Conservation (phyloP, 2,113 vertebrate species). For the Lepus timidus region DNA sequence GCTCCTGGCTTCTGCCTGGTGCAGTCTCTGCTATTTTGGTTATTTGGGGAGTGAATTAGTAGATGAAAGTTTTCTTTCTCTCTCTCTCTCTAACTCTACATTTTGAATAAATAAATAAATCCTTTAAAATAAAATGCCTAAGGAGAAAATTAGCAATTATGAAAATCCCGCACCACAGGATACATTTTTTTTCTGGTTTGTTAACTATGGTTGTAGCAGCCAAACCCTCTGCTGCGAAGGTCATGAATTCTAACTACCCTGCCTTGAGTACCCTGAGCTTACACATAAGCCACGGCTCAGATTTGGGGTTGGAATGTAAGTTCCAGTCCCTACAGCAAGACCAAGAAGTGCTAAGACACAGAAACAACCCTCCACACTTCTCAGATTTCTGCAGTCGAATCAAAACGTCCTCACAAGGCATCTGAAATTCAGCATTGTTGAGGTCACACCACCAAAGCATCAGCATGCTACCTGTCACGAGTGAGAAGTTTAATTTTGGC, state of each 20-base stretch:
- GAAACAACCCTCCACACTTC: background rate
- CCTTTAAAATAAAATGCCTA: background rate
- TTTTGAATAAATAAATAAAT: no score
- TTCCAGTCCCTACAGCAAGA: background rate
- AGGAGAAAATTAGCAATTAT: background rate
- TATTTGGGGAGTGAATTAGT: no score
- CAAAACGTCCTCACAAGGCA: background rate
- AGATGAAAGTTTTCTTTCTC: no score
- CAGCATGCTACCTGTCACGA: background rate
- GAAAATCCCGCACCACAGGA: background rate
- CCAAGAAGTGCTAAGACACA: background rate
- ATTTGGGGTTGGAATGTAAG: background rate
- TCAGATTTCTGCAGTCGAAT: background rate
- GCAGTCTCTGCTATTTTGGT: no score
- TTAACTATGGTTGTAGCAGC: background rate
- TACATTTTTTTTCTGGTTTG: background rate
- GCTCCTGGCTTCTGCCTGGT: no score
- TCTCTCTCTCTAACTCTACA: no score
- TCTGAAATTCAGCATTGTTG: background rate
- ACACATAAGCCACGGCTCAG: rapidly evolving
- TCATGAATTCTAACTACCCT: background rate
- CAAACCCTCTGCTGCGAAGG: background rate
- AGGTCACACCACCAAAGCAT: background rate
- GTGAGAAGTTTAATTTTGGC: background rate
- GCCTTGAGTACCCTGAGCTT: background rate